Base-by-base conservation (phyloP, 1,140 invertebrate genomes). In the Protaetia brevitarsis region DNA sequence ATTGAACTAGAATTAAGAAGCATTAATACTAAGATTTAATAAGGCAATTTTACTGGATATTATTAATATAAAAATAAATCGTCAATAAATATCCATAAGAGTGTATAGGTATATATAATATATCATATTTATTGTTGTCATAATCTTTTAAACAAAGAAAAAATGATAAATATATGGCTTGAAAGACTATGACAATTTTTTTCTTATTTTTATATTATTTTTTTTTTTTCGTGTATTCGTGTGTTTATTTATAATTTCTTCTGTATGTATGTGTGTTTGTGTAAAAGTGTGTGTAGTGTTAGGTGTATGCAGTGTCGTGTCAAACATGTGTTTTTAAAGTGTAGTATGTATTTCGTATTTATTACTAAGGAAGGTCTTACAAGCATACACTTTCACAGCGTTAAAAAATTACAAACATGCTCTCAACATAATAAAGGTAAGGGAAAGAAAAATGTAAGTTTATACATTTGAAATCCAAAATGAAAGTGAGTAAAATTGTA, bases 41-140 rank as follows among this genome's bases (percentile, higher is more conserved):
- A 59, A 59, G 57, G 57, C 57, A 59, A 59, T 29, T 59, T 59
- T 59, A 59, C 16, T 59, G 57, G 26, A 59, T 31, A 31, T 59
- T 27, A 27, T 56, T 59, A 59, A 62, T 62, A 62, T 62, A 62
- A 62, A 62, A 62, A 62, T 34, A 36, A 62, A 62, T 62, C 19
- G 60, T 59, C 57, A 59, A 62, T 34, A 62, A 62, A 62, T 36
- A 62, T 62, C 31, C 60, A 62, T 36, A 36, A 62, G 29, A 36
- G 29, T 31, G 3, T 62, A 62, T 13, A 36, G 2, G n/a, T 34
- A 62, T 62, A 26, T 62, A 30, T 59, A 29, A 10, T 59, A 31
- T 59, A 29, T 29, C 28, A 11, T 19, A 11, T 13, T 4, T 23
- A 27, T 56, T 13, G 51, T 56, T 19, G 29, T 59, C 41, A 10